These are phyloP conservation scores for Nemurella pictetii DNA, from an alignment of 2,888 invertebrate species.

Conservation along the genomic window DNA sequence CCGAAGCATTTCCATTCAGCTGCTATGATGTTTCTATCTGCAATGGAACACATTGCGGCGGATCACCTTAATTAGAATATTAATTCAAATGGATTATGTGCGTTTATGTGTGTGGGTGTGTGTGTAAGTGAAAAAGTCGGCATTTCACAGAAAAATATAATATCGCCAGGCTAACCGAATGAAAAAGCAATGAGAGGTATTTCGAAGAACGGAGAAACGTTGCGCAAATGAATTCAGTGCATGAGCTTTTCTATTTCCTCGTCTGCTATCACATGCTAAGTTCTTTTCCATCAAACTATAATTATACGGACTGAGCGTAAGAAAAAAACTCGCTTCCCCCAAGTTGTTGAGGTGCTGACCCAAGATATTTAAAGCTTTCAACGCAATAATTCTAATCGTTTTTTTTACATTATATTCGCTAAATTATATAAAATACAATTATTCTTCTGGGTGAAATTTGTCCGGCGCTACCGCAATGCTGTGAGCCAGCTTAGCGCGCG, in stretches of 20 bases:
- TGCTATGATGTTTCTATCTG: background rate
- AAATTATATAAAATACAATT: background rate
- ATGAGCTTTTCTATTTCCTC: too few relatives aligned
- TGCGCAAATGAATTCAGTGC: too few relatives aligned
- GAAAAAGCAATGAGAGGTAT: too few relatives aligned
- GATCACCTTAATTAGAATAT: background rate
- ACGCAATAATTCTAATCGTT: background rate
- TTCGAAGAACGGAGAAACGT: too few relatives aligned
- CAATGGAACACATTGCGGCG: background rate
- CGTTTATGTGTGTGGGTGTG: too few relatives aligned
- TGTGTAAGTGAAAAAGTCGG: too few relatives aligned
- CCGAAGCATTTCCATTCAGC: background rate
- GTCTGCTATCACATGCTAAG: too few relatives aligned
- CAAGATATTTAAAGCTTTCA: background rate
- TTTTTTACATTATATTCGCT: background rate
- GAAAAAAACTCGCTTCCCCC: too few relatives aligned
- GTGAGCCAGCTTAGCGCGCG: background rate
- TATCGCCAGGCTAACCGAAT: background rate
- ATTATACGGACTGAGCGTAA: too few relatives aligned
- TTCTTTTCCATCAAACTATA: too few relatives aligned
- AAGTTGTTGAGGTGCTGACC: background rate
- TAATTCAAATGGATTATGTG: background rate
- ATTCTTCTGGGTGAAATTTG: background rate
- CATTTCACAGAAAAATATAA: background rate
- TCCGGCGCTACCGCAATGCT: background rate